These are phyloP conservation scores for Habrosyne pyritoides DNA, from an alignment of 2,888 invertebrate species.

Conservation along the genomic window DNA sequence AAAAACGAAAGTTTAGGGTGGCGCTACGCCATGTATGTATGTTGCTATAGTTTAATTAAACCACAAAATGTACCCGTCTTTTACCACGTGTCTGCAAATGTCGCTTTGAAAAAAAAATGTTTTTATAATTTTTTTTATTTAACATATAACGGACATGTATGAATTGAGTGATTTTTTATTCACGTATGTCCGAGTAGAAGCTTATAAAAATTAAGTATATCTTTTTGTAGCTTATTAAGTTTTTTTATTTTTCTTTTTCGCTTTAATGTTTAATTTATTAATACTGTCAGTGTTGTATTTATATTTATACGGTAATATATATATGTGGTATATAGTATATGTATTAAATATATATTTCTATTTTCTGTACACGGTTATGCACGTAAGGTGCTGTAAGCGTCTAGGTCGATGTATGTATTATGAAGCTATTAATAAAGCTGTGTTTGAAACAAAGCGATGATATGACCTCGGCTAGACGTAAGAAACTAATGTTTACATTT, in stretches of 20 bases:
- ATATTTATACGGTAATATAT: slow-evolving; percentile 23
- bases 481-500: background rate
- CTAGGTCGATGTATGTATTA: slow-evolving; percentile 21
- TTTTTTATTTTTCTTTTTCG: slow-evolving; percentile 33
- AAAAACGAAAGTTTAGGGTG: slow-evolving; percentile 62
- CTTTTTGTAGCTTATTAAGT: slow-evolving; percentile 45
- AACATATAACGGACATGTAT: slow-evolving; percentile 32
- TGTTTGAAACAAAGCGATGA: slow-evolving; percentile 15
- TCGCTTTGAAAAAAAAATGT: slow-evolving; percentile 40
- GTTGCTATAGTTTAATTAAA: slow-evolving; percentile 39
- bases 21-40: slow-evolving; percentile 56
- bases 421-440: slow-evolving; percentile 30
- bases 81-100: slow-evolving; percentile 45
- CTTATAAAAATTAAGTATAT: slow-evolving; percentile 41
- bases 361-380: slow-evolving; percentile 4
- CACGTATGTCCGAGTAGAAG: slow-evolving; percentile 40
- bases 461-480: slow-evolving; percentile 14
- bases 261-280: slow-evolving; percentile 46
- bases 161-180: slow-evolving; percentile 20
- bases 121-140: slow-evolving; percentile 38
- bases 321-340: no score
- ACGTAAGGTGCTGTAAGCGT: background rate
- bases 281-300: slow-evolving; percentile 46
- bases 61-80: slow-evolving; percentile 46
- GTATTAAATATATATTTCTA: slow-evolving; percentile 22